Percentiles rank a stretch among this genome's conserved stretches.
These are phyloP conservation scores for Bombus pascuorum DNA, from an alignment of 1,140 invertebrate species.

Conservation along the genomic window DNA sequence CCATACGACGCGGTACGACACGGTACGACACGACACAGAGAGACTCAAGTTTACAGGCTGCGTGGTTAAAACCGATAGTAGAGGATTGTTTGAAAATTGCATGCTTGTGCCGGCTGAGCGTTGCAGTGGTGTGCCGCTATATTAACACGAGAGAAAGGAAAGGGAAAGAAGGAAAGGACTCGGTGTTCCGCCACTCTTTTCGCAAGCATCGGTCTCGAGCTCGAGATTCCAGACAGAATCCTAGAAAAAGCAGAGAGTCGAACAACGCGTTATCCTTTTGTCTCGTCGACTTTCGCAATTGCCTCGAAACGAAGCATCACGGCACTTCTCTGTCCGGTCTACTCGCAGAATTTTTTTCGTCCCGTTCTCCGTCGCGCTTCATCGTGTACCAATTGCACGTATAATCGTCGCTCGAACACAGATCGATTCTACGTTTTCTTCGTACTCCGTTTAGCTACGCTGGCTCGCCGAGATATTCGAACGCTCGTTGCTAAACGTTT, in stretches of 20 bases:
- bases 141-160: conserved; percentile 76
- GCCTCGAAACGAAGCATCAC: conserved; percentile 58
- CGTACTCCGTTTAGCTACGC: too few species aligned
- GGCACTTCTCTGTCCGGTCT: conserved; percentile 50
- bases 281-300: conserved; percentile 41
- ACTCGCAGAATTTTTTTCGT: not conserved
- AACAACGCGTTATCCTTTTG: not conserved
- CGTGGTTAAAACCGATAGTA: conserved; percentile 60
- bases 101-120: conserved; percentile 77
- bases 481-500: too few species aligned
- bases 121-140: conserved; percentile 80
- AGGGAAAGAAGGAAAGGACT: conserved; percentile 24
- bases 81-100: conserved; percentile 72
- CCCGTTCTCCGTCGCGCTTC: too few species aligned
- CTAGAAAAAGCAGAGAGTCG: not conserved
- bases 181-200: not conserved
- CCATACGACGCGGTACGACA: not conserved
- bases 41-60: conserved; percentile 44
- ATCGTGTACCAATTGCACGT: not conserved
- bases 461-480: too few species aligned
- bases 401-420: not conserved
- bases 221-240: conserved; percentile 23
- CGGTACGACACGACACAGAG: not conserved
- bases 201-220: not conserved
- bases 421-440: not conserved